Percentiles rank a stretch among this genome's conserved stretches.
phyloP scores from a whole-genome alignment of 2,797 vertebrate species.

The Parauchenoglanis ngamensis region DNA sequence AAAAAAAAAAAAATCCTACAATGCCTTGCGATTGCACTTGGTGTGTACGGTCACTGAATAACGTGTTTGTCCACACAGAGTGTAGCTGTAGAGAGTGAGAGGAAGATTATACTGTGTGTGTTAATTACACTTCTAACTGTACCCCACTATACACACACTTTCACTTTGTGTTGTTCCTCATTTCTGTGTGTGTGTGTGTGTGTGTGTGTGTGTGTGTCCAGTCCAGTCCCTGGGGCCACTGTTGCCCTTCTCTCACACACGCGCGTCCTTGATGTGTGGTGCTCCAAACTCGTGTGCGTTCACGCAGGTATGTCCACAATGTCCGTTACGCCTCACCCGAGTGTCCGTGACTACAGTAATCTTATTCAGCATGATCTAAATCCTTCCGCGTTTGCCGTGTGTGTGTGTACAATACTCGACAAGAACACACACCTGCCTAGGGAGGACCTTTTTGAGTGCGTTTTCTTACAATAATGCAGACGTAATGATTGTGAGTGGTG shows the following conservation, averaged over 20 bases:
- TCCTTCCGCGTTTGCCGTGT: not conserved
- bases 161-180: not conserved
- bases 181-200: not conserved
- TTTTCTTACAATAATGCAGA: not conserved
- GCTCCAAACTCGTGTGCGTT: not conserved
- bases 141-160: not conserved
- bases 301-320: slow-evolving; percentile 15
- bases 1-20: not conserved
- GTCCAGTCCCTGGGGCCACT: not conserved
- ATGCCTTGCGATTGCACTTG: slow-evolving; percentile 47
- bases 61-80: not conserved
- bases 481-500: not conserved
- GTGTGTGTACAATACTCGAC: not conserved
- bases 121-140: not conserved
- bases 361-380: not conserved
- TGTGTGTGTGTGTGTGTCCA: not conserved
- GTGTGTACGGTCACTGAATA: slow-evolving; percentile 61
- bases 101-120: not conserved
- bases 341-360: slow-evolving; percentile 18
- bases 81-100: slow-evolving; percentile 20
- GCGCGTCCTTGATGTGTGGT: not conserved
- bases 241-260: not conserved
- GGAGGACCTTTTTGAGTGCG: not conserved
- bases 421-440: not conserved
- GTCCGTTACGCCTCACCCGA: slow-evolving; percentile 16